Conservation (phyloP, 2,797 vertebrate species). For the Chiropotes sagulatus region DNA sequence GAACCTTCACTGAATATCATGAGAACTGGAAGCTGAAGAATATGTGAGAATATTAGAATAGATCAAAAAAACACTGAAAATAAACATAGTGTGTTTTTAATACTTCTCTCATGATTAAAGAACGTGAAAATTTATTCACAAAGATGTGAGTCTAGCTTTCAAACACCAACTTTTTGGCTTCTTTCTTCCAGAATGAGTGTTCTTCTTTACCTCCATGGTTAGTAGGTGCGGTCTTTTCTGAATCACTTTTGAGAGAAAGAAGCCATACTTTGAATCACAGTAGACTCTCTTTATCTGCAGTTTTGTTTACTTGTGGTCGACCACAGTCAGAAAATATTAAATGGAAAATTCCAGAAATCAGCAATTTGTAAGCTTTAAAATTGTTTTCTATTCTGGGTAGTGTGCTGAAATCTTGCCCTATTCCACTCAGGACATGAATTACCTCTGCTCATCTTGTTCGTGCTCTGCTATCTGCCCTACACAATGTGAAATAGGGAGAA, state of each 20-base stretch:
- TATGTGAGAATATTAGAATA: not conserved
- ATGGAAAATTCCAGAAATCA: not conserved
- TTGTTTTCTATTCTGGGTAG: not conserved
- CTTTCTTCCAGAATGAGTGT: not conserved
- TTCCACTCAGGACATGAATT: not conserved
- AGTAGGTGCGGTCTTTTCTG: not conserved
- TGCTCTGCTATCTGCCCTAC: not conserved
- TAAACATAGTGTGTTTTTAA: not conserved
- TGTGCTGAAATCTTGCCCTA: not conserved
- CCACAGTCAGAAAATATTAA: not conserved
- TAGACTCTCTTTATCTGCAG: not conserved
- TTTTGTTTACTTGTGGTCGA: not conserved
- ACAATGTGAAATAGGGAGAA: not conserved
- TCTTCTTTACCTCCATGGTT: not conserved
- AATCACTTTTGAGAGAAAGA: not conserved
- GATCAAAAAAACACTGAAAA: not conserved
- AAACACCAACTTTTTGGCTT: not conserved
- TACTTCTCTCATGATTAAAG: not conserved
- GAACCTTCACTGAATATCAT: not conserved
- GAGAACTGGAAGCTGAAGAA: not conserved
- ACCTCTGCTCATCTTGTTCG: not conserved
- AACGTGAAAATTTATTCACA: not conserved
- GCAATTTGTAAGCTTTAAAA: not conserved
- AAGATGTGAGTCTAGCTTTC: not conserved
- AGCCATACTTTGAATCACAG: not conserved